Percentiles rank a stretch among this genome's conserved stretches.
Conservation (phyloP, 2,888 invertebrate genomes). For the Druceiella hillmani region DNA sequence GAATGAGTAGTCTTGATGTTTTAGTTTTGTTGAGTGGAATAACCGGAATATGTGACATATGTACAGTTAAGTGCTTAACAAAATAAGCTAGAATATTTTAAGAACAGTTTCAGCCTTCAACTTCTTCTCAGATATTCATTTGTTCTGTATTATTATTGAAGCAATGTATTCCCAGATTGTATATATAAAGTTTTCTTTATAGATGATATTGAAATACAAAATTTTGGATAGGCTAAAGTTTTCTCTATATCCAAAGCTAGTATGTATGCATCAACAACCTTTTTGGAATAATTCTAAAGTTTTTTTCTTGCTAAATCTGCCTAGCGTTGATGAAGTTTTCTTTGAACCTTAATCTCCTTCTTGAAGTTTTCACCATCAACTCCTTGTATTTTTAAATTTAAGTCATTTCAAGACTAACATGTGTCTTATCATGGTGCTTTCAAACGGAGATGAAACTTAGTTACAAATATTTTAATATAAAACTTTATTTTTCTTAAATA, state of each 20-base stretch:
- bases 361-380: conserved; percentile 16
- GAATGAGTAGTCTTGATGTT: conserved; percentile 26
- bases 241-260: conserved; percentile 21
- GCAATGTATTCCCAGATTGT: conserved; percentile 25
- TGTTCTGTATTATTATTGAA: conserved; percentile 24
- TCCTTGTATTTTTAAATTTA: conserved; percentile 16
- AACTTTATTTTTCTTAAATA: conserved; percentile 19
- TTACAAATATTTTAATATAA: conserved; percentile 17
- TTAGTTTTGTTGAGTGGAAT: conserved; percentile 28
- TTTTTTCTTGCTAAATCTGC: conserved; percentile 21
- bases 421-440: conserved; percentile 15
- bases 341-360: conserved; percentile 11
- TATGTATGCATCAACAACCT: conserved; percentile 18
- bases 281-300: conserved; percentile 18
- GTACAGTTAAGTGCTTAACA: conserved; percentile 15
- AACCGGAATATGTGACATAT: conserved; percentile 28
- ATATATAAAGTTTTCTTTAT: conserved; percentile 28
- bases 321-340: conserved; percentile 22
- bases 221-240: conserved; percentile 24
- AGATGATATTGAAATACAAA: conserved; percentile 24
- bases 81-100: conserved; percentile 27
- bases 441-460: conserved; percentile 20
- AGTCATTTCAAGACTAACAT: conserved; percentile 18
- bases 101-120: conserved; percentile 26
- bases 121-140: conserved; percentile 27